Conservation (phyloP, 2,113 vertebrate genomes). For the Pogona vitticeps region DNA sequence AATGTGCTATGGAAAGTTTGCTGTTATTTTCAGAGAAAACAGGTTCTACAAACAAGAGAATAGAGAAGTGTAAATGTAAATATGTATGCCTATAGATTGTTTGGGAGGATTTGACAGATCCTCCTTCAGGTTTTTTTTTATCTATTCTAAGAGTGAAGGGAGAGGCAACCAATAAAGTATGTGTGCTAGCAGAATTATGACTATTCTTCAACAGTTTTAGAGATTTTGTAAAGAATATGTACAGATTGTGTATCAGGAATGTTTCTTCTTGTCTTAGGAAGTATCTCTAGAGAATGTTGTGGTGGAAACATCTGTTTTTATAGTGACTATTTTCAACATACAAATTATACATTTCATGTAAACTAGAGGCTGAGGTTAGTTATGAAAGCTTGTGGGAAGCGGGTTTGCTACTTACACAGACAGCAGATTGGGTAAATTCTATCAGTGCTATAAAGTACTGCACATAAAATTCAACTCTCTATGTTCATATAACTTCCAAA, state of each 20-base stretch:
- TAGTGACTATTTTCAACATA: constrained; percentile 68
- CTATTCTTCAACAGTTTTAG: constrained; percentile 53
- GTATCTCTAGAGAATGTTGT: constrained; percentile 24
- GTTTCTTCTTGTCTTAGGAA: constrained; percentile 33
- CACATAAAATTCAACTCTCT: not conserved
- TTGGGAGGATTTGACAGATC: not conserved
- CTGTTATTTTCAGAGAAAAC: not conserved
- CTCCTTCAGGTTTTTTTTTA: constrained; percentile 3
- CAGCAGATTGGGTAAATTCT: not conserved
- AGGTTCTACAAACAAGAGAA: not conserved
- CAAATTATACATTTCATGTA: constrained; percentile 63
- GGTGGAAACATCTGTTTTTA: constrained; percentile 57
- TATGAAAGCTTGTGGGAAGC: constrained; percentile 62
- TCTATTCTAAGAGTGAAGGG: not conserved
- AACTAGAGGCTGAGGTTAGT: constrained; percentile 44
- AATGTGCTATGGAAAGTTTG: not conserved
- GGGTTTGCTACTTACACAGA: constrained; percentile 43
- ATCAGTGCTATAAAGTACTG: constrained; percentile 11
- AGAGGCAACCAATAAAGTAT: not conserved
- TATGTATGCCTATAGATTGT: not conserved
- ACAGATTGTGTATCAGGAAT: not conserved
- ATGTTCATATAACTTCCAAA: rapidly evolving
- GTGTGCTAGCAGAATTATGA: not conserved
- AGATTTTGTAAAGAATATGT: constrained; percentile 42
- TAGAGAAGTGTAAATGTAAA: not conserved